These are phyloP conservation scores for Drosophila silvestris DNA, from an alignment of 2,888 invertebrate species.

Conservation along the genomic window DNA sequence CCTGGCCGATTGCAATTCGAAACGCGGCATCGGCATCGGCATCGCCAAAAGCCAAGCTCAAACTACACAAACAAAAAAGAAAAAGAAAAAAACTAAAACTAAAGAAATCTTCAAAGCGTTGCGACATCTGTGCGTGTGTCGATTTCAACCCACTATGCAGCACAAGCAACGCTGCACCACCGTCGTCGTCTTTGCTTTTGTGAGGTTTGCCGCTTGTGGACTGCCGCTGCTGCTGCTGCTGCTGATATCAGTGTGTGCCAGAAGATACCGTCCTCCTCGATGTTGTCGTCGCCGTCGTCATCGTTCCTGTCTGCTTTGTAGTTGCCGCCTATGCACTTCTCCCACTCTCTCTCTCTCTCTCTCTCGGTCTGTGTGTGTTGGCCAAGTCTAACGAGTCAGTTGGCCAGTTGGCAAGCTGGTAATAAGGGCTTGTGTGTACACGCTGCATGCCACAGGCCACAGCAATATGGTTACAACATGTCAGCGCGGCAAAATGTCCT, in stretches of 20 bases:
- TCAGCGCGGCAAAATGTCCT: slow-evolving; percentile 50
- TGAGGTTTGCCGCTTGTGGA: slow-evolving; percentile 69
- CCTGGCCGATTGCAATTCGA: slow-evolving; percentile 73
- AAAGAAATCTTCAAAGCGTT: slow-evolving; percentile 47
- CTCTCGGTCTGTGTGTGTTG: neutral
- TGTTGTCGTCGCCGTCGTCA: slow-evolving; percentile 54
- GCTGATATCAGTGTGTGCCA: slow-evolving; percentile 71
- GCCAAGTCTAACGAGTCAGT: slow-evolving; percentile 55
- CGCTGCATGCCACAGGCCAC: slow-evolving; percentile 47
- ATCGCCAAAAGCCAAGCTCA: slow-evolving; percentile 61
- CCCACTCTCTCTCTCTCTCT: neutral
- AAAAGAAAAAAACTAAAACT: neutral
- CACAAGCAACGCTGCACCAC: slow-evolving; percentile 20
- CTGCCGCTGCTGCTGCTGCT: slow-evolving; percentile 1
- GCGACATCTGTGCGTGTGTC: slow-evolving; percentile 62
- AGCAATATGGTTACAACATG: slow-evolving; percentile 59
- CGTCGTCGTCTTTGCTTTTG: slow-evolving; percentile 34
- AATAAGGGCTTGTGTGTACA: slow-evolving; percentile 45
- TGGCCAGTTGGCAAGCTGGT: slow-evolving; percentile 53
- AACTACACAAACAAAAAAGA: slow-evolving; percentile 40
- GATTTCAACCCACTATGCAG: slow-evolving; percentile 63
- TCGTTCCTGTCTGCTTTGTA: slow-evolving; percentile 59
- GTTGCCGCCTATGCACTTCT: slow-evolving; percentile 65
- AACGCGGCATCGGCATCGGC: slow-evolving; percentile 61
- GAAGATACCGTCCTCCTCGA: slow-evolving; percentile 63